These are phyloP conservation scores for Penaeus monodon DNA, from an alignment of 2,888 invertebrate species.

Conservation along the genomic window DNA sequence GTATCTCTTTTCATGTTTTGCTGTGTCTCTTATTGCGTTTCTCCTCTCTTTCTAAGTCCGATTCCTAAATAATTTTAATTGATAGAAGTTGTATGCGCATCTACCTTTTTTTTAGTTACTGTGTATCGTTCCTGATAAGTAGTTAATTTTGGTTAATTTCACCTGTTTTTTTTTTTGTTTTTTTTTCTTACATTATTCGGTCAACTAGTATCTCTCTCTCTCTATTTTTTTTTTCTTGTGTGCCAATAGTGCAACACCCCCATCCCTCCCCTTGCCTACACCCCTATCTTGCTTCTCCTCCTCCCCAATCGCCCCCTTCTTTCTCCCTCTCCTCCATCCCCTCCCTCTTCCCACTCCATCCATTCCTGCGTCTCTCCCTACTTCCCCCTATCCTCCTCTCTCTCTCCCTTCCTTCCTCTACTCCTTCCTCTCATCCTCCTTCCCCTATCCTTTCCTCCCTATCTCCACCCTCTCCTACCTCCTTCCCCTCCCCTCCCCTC, in stretches of 20 bases:
- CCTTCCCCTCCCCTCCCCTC: not conserved
- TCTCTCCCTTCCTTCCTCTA: not conserved
- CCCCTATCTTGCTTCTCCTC: not conserved
- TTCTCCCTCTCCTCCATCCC: not conserved
- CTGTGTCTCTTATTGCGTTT: not conserved
- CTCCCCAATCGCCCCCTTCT: slow-evolving; percentile 18
- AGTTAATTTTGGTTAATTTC: no score
- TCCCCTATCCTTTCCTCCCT: not conserved
- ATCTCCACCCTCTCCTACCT: not conserved
- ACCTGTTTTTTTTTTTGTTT: no score
- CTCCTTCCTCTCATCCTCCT: not conserved
- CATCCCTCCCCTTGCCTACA: not conserved
- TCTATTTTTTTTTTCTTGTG: not conserved
- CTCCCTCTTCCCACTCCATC: not conserved
- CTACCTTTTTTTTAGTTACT: no score
- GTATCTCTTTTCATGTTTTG: not conserved
- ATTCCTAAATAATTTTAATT: no score
- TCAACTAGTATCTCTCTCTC: not conserved
- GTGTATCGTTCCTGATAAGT: no score
- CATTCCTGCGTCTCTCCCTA: not conserved
- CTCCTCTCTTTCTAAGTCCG: no score
- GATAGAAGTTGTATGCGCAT: no score
- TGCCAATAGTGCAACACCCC: not conserved
- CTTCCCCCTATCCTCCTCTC: not conserved
- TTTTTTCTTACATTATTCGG: no score